phyloP scores from a whole-genome alignment of 2,888 invertebrate genomes.

The Boloria euphrosyne region DNA sequence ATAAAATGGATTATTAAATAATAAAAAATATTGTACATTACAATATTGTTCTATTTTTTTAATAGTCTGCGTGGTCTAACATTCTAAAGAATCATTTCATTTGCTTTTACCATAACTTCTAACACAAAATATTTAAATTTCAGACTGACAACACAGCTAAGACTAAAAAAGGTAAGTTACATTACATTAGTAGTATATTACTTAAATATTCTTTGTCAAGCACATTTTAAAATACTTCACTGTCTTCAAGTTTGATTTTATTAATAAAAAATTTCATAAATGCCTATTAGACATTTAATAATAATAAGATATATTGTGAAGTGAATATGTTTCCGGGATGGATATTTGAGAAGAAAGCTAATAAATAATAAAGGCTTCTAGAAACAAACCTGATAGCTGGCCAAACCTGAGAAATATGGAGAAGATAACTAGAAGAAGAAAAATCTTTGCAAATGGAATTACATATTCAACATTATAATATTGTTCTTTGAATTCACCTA shows the following conservation, averaged over 20 bases:
- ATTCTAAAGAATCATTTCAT: constrained; percentile 32
- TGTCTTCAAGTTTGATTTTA: constrained; percentile 8
- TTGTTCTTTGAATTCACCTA: constrained; percentile 39
- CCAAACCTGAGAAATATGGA: constrained; percentile 28
- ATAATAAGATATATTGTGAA: constrained; percentile 40
- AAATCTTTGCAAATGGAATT: constrained; percentile 35
- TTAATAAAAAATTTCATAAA: constrained; percentile 5
- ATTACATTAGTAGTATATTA: neutral
- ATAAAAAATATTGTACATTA: constrained; percentile 42
- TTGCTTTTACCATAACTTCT: constrained; percentile 7
- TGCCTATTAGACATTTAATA: constrained; percentile 7
- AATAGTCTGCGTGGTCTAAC: constrained; percentile 54
- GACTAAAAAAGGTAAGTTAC: constrained; percentile 78
- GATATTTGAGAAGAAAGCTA: constrained; percentile 40
- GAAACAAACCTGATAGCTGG: constrained; percentile 15
- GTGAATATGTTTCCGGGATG: constrained; percentile 41
- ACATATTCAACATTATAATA: constrained; percentile 41
- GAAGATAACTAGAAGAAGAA: constrained; percentile 36
- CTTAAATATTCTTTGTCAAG: neutral
- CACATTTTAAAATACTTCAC: constrained; percentile 1
- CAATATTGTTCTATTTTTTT: constrained; percentile 51
- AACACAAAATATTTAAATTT: constrained; percentile 49
- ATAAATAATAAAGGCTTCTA: constrained; percentile 23
- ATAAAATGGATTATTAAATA: constrained; percentile 29
- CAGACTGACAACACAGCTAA: constrained; percentile 83